Evolutionary conservation across 2,888 invertebrate species (phyloP).

Genomic region (Plagodis pulveraria): DNA sequence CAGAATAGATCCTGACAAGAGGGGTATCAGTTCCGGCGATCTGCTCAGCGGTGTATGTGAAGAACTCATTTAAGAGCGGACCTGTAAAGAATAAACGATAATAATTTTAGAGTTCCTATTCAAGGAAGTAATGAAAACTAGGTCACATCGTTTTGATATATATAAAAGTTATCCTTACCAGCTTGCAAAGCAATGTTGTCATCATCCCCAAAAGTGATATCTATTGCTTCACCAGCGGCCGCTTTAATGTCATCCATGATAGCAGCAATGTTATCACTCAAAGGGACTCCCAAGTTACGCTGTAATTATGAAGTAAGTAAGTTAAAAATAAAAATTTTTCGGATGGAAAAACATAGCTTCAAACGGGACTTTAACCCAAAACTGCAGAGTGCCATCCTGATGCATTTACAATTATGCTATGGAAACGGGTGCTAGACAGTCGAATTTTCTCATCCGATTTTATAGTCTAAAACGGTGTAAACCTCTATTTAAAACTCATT

Average conservation of each 20-base stretch:
- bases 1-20: slow-evolving; percentile 46
- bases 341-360: no score
- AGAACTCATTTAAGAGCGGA: slow-evolving; percentile 46
- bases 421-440: no score
- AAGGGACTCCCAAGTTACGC: slow-evolving; percentile 45
- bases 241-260: slow-evolving; percentile 39
- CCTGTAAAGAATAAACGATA: slow-evolving; percentile 33
- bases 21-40: slow-evolving; percentile 39
- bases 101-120: no score
- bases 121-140: no score
- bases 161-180: slow-evolving; percentile 38
- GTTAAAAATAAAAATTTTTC: no score
- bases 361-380: no score
- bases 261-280: slow-evolving; percentile 31
- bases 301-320: slow-evolving; percentile 20
- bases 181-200: slow-evolving; percentile 33
- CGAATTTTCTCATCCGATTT: no score
- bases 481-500: no score
- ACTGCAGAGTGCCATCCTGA: no score
- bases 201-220: slow-evolving; percentile 39
- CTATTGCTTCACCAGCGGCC: slow-evolving; percentile 42
- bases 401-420: no score
- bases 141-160: no score
- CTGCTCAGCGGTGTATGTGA: slow-evolving; percentile 27
- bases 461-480: no score